Evolutionary conservation across 1,140 invertebrate species (phyloP), one percentile per base, ranked within the genome.

Genomic region (Hyphantria cunea): DNA sequence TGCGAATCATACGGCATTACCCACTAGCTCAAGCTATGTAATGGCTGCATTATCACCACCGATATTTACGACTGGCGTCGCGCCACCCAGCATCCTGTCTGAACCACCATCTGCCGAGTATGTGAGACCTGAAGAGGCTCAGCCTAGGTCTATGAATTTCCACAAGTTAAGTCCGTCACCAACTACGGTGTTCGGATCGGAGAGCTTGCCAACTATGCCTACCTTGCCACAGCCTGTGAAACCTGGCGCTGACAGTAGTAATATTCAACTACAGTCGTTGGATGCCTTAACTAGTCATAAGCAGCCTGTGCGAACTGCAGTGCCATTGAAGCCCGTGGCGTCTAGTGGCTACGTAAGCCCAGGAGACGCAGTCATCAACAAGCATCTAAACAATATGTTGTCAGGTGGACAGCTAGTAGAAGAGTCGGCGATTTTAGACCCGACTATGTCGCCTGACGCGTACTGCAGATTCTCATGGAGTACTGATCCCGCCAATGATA

Each of bases 401-500:
- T 75, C 78, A 5, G 75, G 73, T 15, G 76, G 78, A 3, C 80
- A 82, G 37, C 68, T 78, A n/a, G 67, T 72, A 6, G 86, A 89
- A 11, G 84, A 89, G 63, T 82, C 86, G 6, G 84, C 79, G 3
- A 80, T 87, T 45, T 60, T 87, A 15, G 84, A 85, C 50, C 83
- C 81, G 0, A 76, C 82, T 17, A 85, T 89, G 79, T 91, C 89
- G 9, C 87, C 91, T 3, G 89, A 91, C 37, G 88, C 90, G 0
- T 92, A 91, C 56, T 91, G 91, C 58, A 75, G 88, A 12, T 91
- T 92, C 62, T 90, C 90, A 0, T 90, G 88, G 84, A 89, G 86
- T 68, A 86, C 80, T 17, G 84, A 91, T 64, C 85, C 86, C 25
- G 79, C 82, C 11, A 86, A 89, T 66, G 86, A 90, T 70, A 89